Evolutionary conservation across 1,140 invertebrate genomes (phyloP).

Genomic region (Gryllus bimaculatus): DNA sequence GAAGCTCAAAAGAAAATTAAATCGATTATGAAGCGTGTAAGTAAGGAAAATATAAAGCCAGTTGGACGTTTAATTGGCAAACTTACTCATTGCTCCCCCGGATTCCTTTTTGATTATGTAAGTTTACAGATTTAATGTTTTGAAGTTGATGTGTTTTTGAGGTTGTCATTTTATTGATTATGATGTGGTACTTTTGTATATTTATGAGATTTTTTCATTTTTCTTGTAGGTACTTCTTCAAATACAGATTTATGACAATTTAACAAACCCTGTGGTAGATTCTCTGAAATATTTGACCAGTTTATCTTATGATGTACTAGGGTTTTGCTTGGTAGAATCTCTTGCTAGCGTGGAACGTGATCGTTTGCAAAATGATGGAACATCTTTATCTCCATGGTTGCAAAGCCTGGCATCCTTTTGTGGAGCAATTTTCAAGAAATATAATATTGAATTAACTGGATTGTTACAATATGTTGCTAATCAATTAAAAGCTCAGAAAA

Average conservation of each 20-base stretch:
- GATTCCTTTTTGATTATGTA: conserved; percentile 93
- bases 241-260: conserved; percentile 96
- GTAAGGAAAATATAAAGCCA: conserved; percentile 97
- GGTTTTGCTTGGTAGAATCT: conserved; percentile 91
- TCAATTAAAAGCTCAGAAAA: conserved; percentile 92
- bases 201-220: not conserved
- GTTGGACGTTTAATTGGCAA: conserved; percentile 93
- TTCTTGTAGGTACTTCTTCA: conserved; percentile 60
- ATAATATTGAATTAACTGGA: conserved; percentile 90
- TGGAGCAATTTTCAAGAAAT: conserved; percentile 94
- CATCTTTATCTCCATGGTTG: conserved; percentile 90
- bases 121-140: not conserved
- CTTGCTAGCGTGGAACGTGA: conserved; percentile 65
- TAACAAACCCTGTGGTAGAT: conserved; percentile 93
- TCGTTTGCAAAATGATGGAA: conserved; percentile 78
- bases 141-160: not conserved
- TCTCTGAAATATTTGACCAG: conserved; percentile 93
- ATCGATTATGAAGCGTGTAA: conserved; percentile 94
- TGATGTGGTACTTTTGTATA: not conserved
- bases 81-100: conserved; percentile 90
- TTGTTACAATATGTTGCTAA: conserved; percentile 95
- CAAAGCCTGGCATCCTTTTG: conserved; percentile 90
- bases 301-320: conserved; percentile 91
- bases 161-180: not conserved
- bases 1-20: conserved; percentile 86